These are phyloP conservation scores for Agriotes lineatus DNA, from an alignment of 2,888 invertebrate genomes.

Conservation along the genomic window DNA sequence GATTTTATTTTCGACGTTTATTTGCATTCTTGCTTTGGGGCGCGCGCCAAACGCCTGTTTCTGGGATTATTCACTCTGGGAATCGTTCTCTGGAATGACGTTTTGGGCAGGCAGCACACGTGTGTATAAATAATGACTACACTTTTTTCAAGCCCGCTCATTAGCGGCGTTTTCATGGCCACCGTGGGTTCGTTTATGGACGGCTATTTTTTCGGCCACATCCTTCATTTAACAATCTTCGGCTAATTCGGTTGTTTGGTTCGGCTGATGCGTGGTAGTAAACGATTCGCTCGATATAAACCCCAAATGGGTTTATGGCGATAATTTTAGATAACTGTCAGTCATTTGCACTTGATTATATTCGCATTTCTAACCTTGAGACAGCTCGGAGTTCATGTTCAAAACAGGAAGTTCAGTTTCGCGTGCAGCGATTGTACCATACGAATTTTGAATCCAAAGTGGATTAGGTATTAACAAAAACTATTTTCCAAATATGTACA, in stretches of 20 bases:
- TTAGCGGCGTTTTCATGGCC: conserved; percentile 21
- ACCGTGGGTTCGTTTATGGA: conserved; percentile 14
- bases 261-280: conserved; percentile 12
- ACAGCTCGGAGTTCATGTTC: too few species aligned
- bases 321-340: conserved; percentile 8
- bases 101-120: too few species aligned
- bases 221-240: conserved; percentile 26
- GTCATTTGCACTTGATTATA: neutral
- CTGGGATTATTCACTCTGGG: conserved; percentile 9
- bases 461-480: too few species aligned
- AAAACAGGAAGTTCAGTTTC: too few species aligned
- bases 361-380: too few species aligned
- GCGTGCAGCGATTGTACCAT: too few species aligned
- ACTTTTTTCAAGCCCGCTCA: conserved; percentile 9
- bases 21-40: conserved; percentile 33
- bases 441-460: too few species aligned
- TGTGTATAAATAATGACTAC: conserved; percentile 9
- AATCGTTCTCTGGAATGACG: too few species aligned
- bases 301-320: neutral
- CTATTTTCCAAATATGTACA: too few species aligned
- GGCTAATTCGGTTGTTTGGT: conserved; percentile 18
- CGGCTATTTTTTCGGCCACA: conserved; percentile 14
- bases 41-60: conserved; percentile 22
- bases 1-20: conserved; percentile 29
- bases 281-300: conserved; percentile 15